A percentile compares a stretch with the other conserved stretches of the same genome.
phyloP scores from a whole-genome alignment of 2,113 vertebrate genomes.

The Cyprinus carpio region DNA sequence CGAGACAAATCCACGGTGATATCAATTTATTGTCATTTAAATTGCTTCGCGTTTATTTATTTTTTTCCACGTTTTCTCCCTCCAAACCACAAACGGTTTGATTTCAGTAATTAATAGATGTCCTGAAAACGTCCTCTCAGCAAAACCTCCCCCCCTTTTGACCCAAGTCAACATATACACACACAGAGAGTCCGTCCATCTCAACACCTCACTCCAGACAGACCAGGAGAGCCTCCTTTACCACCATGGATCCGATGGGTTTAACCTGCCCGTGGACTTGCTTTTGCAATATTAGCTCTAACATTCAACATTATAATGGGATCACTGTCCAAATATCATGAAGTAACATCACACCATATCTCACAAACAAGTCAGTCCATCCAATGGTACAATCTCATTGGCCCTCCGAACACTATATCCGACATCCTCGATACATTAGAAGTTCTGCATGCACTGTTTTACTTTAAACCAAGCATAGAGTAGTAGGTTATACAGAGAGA shows the following conservation, averaged over 20 bases:
- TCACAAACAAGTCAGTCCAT: neutral
- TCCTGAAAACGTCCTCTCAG: constrained; percentile 49
- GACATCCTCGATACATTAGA: constrained; percentile 54
- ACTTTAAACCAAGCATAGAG: constrained; percentile 73
- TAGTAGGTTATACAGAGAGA: constrained; percentile 67
- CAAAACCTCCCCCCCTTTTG: too few species aligned
- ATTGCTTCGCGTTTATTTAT: constrained; percentile 71
- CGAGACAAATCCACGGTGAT: constrained; percentile 68
- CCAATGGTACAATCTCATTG: constrained; percentile 50
- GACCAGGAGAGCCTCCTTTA: constrained; percentile 23
- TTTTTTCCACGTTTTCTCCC: constrained; percentile 53
- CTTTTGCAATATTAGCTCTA: too few species aligned
- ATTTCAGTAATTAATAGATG: constrained; percentile 37
- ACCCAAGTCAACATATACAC: constrained; percentile 7
- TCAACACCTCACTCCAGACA: neutral
- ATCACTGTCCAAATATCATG: constrained; percentile 8
- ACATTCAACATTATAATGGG: constrained; percentile 10
- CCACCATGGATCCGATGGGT: constrained; percentile 36
- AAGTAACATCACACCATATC: neutral
- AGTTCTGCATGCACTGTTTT: constrained; percentile 74
- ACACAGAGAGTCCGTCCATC: neutral
- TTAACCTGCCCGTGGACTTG: too few species aligned
- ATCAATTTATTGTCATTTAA: constrained; percentile 78
- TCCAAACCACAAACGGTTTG: constrained; percentile 63
- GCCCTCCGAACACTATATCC: constrained; percentile 42